Evolutionary conservation across 2,113 vertebrate species (phyloP).

Genomic region (Phaetusa simplex): DNA sequence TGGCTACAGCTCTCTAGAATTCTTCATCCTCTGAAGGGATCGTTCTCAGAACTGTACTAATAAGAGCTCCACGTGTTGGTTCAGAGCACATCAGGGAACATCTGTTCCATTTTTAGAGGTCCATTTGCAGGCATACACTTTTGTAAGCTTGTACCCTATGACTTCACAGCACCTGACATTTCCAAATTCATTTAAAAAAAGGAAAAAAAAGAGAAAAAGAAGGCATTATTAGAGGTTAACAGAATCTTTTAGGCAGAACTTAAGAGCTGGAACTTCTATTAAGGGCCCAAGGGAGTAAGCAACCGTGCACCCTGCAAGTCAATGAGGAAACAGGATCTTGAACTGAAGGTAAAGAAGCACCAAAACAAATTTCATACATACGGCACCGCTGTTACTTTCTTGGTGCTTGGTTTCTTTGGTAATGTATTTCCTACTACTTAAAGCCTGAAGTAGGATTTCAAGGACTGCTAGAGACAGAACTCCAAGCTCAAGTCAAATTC

Average conservation of each 20-base stretch:
- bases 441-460: neutral
- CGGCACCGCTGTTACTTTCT: neutral
- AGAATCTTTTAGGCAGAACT: neutral
- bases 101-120: neutral
- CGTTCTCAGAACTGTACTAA: neutral
- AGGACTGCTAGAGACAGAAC: neutral
- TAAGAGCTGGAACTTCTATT: neutral
- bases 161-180: neutral
- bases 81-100: neutral
- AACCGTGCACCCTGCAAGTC: neutral
- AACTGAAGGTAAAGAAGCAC: neutral
- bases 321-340: neutral
- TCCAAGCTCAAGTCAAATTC: neutral
- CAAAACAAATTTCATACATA: neutral
- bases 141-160: neutral
- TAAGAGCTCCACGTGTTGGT: neutral
- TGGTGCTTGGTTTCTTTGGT: conserved; percentile 1
- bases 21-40: neutral
- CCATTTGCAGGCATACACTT: neutral
- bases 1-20: neutral
- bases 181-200: neutral
- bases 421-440: neutral
- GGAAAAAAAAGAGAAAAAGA: neutral
- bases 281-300: neutral
- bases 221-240: neutral